Evolutionary conservation across 2,888 invertebrate species (phyloP).

Genomic region (Thumatha senex): DNA sequence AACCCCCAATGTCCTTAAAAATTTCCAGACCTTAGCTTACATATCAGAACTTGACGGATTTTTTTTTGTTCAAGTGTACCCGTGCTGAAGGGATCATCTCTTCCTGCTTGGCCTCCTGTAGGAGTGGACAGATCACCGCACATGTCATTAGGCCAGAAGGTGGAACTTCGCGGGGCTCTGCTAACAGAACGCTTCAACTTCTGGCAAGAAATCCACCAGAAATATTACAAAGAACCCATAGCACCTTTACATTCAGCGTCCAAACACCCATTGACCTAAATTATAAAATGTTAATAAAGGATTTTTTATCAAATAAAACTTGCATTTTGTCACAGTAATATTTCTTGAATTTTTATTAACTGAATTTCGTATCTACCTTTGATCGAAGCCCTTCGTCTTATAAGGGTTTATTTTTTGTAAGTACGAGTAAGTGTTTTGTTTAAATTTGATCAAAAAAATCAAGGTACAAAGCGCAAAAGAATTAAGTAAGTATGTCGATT

Average conservation of each 20-base stretch:
- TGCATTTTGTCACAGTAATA: too few relatives aligned
- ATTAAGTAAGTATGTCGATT: too few relatives aligned
- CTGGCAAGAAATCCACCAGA: constrained; percentile 8
- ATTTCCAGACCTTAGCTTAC: too few relatives aligned
- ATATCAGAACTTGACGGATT: neutral
- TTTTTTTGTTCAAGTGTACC: constrained; percentile 6
- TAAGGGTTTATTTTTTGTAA: too few relatives aligned
- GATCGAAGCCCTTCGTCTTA: too few relatives aligned
- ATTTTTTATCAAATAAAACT: too few relatives aligned
- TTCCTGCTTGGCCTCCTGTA: constrained; percentile 8
- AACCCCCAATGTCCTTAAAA: too few relatives aligned
- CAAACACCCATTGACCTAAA: neutral
- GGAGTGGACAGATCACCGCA: constrained; percentile 7
- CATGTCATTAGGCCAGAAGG: constrained; percentile 8
- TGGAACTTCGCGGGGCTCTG: constrained; percentile 4
- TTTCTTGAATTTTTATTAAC: too few relatives aligned
- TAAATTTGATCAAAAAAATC: too few relatives aligned
- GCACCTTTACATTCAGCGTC: neutral
- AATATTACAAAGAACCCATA: constrained; percentile 4
- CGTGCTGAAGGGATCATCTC: constrained; percentile 4
- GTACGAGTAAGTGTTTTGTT: too few relatives aligned
- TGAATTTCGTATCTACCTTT: too few relatives aligned
- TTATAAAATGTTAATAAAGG: neutral
- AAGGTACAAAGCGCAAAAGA: too few relatives aligned
- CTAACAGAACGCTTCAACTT: neutral